Percentiles rank a stretch among this genome's conserved stretches.
phyloP scores from a whole-genome alignment of 2,888 invertebrate genomes.

The Leptopilina drosophilae region DNA sequence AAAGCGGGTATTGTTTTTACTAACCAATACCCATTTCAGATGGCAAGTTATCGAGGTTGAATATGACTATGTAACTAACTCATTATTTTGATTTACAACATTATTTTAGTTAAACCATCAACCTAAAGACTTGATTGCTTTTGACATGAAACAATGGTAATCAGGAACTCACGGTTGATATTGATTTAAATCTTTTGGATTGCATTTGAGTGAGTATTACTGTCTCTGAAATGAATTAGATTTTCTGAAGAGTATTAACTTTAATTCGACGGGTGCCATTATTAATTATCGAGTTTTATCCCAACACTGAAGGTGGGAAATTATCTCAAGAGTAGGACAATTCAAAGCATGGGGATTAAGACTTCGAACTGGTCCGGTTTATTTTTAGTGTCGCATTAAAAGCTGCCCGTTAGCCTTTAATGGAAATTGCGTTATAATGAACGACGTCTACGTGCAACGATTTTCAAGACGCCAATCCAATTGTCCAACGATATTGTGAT shows the following conservation, averaged over 20 bases:
- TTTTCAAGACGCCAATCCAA: neutral
- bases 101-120: no score
- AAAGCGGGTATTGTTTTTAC: no score
- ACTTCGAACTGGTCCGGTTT: constrained; percentile 39
- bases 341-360: constrained; percentile 36
- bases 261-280: constrained; percentile 49
- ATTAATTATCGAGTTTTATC: constrained; percentile 59
- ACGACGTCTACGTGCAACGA: constrained; percentile 22
- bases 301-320: neutral
- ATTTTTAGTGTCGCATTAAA: constrained; percentile 44
- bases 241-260: constrained; percentile 2
- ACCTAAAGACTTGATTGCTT: no score
- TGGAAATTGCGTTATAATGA: constrained; percentile 45
- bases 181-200: neutral
- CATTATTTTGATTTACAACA: no score
- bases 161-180: no score
- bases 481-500: neutral
- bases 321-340: constrained; percentile 22
- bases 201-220: neutral
- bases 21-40: no score
- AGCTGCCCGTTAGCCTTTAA: constrained; percentile 42
- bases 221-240: neutral
- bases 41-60: no score
- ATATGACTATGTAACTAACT: no score
- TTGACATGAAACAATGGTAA: no score